Evolutionary conservation across 2,113 vertebrate genomes (phyloP).

Genomic region (Rhodinocichla rosea): DNA sequence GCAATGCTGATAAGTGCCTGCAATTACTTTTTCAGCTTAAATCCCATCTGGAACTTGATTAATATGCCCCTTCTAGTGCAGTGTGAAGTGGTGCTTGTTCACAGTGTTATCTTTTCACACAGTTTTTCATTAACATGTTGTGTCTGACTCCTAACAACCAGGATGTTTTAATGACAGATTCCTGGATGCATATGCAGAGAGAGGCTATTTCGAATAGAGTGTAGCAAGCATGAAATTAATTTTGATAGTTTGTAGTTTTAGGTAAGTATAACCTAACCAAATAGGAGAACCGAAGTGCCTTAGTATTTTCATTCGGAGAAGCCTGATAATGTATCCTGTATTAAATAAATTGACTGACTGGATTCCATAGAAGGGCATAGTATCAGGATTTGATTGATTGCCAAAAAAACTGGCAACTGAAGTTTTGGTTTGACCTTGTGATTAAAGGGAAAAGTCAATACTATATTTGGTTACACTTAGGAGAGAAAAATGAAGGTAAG

Average conservation of each 20-base stretch:
- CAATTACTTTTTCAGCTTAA: not conserved
- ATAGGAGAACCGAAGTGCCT: not conserved
- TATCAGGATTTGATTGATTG: not conserved
- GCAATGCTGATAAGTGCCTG: not conserved
- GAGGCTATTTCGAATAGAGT: not conserved
- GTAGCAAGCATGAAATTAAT: not conserved
- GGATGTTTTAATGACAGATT: not conserved
- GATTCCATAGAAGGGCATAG: not conserved
- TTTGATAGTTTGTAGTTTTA: not conserved
- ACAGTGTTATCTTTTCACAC: not conserved
- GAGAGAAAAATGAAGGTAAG: not conserved
- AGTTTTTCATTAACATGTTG: not conserved
- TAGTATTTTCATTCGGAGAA: not conserved
- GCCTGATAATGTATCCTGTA: not conserved
- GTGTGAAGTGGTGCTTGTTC: not conserved
- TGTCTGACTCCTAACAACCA: not conserved
- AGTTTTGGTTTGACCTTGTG: not conserved
- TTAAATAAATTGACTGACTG: not conserved
- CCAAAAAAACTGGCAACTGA: not conserved
- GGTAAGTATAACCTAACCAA: not conserved
- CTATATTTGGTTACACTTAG: not conserved
- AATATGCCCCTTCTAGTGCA: not conserved
- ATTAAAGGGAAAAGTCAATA: not conserved
- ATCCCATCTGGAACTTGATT: not conserved
- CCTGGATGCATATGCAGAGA: not conserved